Evolutionary conservation across 2,888 invertebrate genomes (phyloP), one percentile per base, ranked within the genome.

Genomic region (Lasioglossum marginatum): DNA sequence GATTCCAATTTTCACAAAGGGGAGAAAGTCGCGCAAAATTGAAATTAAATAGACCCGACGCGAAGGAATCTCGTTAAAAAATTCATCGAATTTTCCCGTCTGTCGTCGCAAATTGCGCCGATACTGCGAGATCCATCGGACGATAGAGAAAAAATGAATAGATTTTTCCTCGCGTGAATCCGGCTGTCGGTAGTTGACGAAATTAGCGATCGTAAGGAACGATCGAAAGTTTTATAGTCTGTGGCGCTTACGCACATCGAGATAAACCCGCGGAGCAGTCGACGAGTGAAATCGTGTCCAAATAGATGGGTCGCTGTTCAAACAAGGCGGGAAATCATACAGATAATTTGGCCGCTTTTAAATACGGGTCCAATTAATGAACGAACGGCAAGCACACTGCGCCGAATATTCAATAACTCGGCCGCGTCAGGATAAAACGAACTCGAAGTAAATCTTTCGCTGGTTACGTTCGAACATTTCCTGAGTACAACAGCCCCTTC

Each of bases 301-400:
- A 27, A 60, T 5, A 60, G 60, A 14, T 14, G n/a, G 63, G 31
- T 63, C 31, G 31, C 16, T 40, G 40, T 40, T 40, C n/a, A 71
- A 43, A 31, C 43, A 14, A 31, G 4, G 12, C 23, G 43, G 43
- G 19, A 3, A 71, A 71, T 77, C 34, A 27, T 43, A 70, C 75
- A 16, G 10, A 63, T 85, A 84, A 82, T 85, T 75, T 3, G 40
- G 37, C 1, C 71, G 63, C 52, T 72, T 74, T 82, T 78, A 82
- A 71, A 71, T 63, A 37, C 57, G 12, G 16, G 31, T 31, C 40
- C 63, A 66, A 78, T 84, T 82, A 84, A 77, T 68, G 57, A 71
- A 73, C 45, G 73, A 48, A 70, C 45, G 52, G 23, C 60, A 27
- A 60, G 43, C 66, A 40, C 60, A 16, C 43, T 19, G 31, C 34